A percentile compares a stretch with the other conserved stretches of the same genome.
phyloP scores from a whole-genome alignment of 2,797 vertebrate species.

The Gobio occitaniae region DNA sequence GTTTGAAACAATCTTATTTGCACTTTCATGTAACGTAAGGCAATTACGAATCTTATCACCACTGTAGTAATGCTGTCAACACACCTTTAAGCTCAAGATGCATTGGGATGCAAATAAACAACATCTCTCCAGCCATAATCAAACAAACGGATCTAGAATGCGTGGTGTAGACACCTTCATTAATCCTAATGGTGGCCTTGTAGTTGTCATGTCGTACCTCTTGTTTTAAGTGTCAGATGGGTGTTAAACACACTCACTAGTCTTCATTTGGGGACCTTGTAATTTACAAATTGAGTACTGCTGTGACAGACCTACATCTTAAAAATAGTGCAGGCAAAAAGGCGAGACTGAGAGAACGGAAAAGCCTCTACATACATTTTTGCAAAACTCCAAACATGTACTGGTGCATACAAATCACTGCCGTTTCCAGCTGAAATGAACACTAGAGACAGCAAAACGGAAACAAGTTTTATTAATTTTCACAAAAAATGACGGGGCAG shows the following conservation, averaged over 20 bases:
- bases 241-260: slow-evolving; percentile 11
- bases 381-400: neutral
- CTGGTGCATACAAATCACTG: neutral
- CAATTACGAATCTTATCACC: neutral
- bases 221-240: neutral
- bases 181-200: slow-evolving; percentile 3
- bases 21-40: neutral
- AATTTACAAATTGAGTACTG: neutral
- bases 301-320: neutral
- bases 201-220: neutral
- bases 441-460: neutral
- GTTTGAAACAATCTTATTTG: neutral
- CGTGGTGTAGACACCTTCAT: neutral
- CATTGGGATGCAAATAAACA: neutral
- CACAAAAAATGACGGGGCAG: neutral
- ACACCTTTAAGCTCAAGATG: slow-evolving; percentile 4
- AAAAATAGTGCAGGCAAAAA: neutral
- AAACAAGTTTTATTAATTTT: neutral
- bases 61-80: neutral
- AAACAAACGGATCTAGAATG: neutral
- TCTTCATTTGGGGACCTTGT: neutral
- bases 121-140: neutral
- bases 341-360: neutral
- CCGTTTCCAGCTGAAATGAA: neutral
- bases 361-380: neutral